phyloP scores from a whole-genome alignment of 2,797 vertebrate genomes.

The Tamandua tetradactyla region DNA sequence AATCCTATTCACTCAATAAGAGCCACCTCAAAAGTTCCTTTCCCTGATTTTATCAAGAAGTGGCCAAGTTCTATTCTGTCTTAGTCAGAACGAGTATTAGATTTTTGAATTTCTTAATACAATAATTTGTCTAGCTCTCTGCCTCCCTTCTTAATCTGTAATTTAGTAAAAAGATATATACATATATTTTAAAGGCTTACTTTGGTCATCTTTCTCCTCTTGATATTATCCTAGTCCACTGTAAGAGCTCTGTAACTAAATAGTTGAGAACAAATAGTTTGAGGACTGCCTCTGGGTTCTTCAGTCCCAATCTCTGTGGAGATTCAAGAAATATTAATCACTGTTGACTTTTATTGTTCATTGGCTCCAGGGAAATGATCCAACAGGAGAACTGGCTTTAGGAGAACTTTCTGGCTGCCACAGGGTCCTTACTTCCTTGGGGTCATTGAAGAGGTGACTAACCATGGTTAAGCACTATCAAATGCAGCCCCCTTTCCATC shows the following conservation, averaged over 20 bases:
- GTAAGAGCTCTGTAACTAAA: not conserved
- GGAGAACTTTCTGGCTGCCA: not conserved
- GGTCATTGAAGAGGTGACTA: not conserved
- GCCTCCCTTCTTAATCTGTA: not conserved
- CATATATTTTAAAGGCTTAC: not conserved
- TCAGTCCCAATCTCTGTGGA: not conserved
- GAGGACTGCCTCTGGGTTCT: not conserved
- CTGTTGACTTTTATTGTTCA: not conserved
- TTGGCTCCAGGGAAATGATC: not conserved
- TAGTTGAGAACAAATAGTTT: not conserved
- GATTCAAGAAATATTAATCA: not conserved
- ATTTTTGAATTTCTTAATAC: not conserved
- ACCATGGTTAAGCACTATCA: not conserved
- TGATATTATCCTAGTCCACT: not conserved
- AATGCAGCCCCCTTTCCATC: not conserved
- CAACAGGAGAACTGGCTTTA: not conserved
- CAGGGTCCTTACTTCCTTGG: not conserved
- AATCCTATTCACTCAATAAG: not conserved
- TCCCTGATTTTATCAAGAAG: not conserved
- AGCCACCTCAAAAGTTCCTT: not conserved
- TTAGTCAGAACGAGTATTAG: too few species aligned
- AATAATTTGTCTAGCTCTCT: too few species aligned
- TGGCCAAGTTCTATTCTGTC: not conserved
- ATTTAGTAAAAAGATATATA: not conserved
- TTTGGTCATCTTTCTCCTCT: not conserved